These are phyloP conservation scores for Tonatia bakeri DNA, from an alignment of 2,113 vertebrate species.

Conservation along the genomic window DNA sequence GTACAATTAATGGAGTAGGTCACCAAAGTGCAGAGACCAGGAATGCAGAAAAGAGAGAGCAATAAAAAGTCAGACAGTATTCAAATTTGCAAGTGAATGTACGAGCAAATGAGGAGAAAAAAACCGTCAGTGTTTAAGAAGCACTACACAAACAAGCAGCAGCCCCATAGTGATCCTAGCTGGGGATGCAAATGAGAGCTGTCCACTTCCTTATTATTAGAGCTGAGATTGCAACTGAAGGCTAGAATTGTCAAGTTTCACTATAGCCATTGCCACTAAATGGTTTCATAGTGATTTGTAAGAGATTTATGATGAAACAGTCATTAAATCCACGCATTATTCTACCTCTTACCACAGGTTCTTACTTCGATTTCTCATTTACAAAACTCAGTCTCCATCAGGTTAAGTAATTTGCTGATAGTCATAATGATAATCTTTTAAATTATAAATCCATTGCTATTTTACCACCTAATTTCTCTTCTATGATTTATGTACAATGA, in stretches of 20 bases:
- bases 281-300: background rate
- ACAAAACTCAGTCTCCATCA: conserved; percentile 7
- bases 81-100: background rate
- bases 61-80: background rate
- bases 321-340: conserved; percentile 4
- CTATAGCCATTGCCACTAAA: background rate
- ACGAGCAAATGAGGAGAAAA: background rate
- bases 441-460: background rate
- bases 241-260: background rate
- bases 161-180: background rate
- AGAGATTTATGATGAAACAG: background rate
- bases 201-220: background rate
- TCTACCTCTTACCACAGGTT: background rate
- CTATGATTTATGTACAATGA: background rate
- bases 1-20: background rate
- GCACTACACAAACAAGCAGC: background rate
- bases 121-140: background rate
- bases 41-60: background rate
- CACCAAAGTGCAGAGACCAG: background rate
- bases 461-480: conserved; percentile 46
- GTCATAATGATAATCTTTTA: background rate
- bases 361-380: background rate
- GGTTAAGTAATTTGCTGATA: background rate
- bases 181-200: background rate
- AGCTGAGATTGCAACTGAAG: background rate